A percentile compares a stretch with the other conserved stretches of the same genome.
These are phyloP conservation scores for Noctuana brunneofusca DNA, from an alignment of 2,888 invertebrate genomes.

Conservation along the genomic window DNA sequence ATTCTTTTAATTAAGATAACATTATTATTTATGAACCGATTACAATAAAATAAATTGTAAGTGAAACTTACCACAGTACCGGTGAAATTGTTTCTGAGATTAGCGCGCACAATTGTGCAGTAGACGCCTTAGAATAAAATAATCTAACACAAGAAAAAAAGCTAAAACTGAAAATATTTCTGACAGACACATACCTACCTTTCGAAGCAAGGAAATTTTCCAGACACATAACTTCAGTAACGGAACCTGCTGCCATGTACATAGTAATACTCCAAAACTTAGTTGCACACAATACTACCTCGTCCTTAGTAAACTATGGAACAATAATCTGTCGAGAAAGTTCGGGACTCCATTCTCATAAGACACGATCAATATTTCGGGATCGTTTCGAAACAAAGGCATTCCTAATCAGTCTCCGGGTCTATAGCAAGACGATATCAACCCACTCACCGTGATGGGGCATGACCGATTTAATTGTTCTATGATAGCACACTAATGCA, in stretches of 20 bases:
- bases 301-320: not conserved
- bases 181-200: too few species aligned
- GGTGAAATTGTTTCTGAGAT: too few species aligned
- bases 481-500: slow-evolving; percentile 80
- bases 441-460: slow-evolving; percentile 70
- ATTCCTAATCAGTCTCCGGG: slow-evolving; percentile 68
- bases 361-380: slow-evolving; percentile 29
- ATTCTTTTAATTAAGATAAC: too few species aligned
- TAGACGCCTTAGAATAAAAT: too few species aligned
- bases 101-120: too few species aligned
- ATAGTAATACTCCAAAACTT: not conserved
- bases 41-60: too few species aligned
- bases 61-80: too few species aligned
- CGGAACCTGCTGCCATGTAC: not conserved
- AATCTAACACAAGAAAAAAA: too few species aligned
- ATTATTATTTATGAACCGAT: too few species aligned
- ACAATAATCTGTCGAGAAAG: slow-evolving; percentile 13
- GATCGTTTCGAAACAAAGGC: slow-evolving; percentile 62
- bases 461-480: slow-evolving; percentile 81
- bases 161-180: too few species aligned
- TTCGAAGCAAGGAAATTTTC: too few species aligned
- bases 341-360: slow-evolving; percentile 8
- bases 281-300: not conserved
- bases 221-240: too few species aligned
- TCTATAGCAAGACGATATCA: slow-evolving; percentile 18